Evolutionary conservation across 2,797 vertebrate species (phyloP), one percentile per base, ranked within the genome.

Genomic region (Spatula clypeata): DNA sequence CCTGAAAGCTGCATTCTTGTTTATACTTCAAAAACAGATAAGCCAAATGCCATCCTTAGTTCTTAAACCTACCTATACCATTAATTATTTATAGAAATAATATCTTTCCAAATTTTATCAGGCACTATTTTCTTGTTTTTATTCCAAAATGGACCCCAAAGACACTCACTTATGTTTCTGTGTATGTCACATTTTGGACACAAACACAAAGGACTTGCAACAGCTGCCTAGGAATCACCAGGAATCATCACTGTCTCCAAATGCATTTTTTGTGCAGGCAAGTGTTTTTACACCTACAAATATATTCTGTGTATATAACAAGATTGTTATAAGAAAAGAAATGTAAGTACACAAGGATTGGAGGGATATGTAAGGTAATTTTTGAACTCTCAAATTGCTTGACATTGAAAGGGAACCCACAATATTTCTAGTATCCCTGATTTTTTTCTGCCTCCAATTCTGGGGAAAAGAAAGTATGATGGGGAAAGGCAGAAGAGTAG

Each of bases 1-100:
- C 71, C n/a, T 34, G 44, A 93, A 95, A 88, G 61, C 40, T 86
- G 47, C 40, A 79, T 91, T 83, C 87, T 91, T 81, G 69, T 86
- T 90, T 80, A 88, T 55, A 31, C 51, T 73, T 93, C 40, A 67
- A 86, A 81, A 54, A 90, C 24, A 64, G 34, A 71, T 79, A 86
- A 90, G 47, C 64, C 47, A 90, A 81, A 88, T 79, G 69, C 6
- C 12, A 82, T 61, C 57, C 57, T 93, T 85, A 82, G 54, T 62
- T 90, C 65, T 86, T 51, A 77, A 92, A 89, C 58, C 32, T 24
- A 93, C 60, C 85, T 84, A 26, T 73, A 54, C 11, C 34, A 86
- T 21, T 55, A 67, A 34, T 34, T 74, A 55, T 1, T 11, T 47
- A 44, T 1, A 84, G 21, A 44, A 93, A 76, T 7, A 55, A 11